Evolutionary conservation across 2,113 vertebrate genomes (phyloP), one percentile per base, ranked within the genome.

Genomic region (Micromys minutus): DNA sequence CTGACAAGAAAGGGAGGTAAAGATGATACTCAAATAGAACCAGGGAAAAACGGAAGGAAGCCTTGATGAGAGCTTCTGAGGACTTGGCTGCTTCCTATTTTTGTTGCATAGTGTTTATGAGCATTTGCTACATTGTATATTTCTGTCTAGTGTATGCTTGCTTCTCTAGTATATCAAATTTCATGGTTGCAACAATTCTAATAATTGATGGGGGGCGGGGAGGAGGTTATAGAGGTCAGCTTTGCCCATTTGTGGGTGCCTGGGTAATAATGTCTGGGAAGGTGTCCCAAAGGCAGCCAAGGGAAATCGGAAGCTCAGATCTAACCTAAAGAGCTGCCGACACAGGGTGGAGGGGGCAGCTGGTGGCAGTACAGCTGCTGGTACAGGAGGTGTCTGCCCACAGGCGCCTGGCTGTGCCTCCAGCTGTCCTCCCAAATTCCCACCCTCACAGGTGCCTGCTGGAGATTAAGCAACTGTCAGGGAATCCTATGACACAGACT

Each of bases 361-460:
- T 59, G 59, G 61, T 39, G 7, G 52, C 39, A 34, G 50, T 63
- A 50, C 89, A 96, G 91, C 75, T 91, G 69, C 0, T 8, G 42
- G 79, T 26, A 39, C 89, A 47, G 81, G 86, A 90, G 88, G 71
- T 69, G 86, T 92, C 91, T 42, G 80, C 50, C 63, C 24, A 15
- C 72, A 47, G 95, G 90, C 45, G 7, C 94, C 94, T 39, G 75
- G 29, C 72, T 2, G 21, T 17, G 36, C n/a, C 94, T 88, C 59
- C 86, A 77, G 89, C 45, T 95, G 65, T 94, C 93, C 39, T 85
- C 72, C 61, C 31, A 1, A 22, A 50, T 91, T 75, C 71, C 63
- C 24, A 2, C 42, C 77, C 87, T 36, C 50, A 15, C 79, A 90
- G 84, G 87, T 59, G 80, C 63, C 63, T 36, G 42, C 92, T 81